Conservation (phyloP, 2,113 vertebrate genomes). For the Vidua chalybeata region DNA sequence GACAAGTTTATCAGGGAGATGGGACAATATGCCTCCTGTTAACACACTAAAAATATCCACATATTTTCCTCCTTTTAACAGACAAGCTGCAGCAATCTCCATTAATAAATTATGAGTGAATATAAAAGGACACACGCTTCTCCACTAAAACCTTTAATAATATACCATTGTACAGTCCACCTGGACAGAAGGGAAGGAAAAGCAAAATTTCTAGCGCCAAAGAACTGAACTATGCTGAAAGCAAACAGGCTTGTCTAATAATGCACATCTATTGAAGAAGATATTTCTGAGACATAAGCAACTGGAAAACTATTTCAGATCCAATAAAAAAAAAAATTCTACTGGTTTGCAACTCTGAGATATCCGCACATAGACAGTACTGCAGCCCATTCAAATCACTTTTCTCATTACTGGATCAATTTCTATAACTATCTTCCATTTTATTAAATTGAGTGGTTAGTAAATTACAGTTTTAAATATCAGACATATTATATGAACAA, state of each 20-base stretch:
- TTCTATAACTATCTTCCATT: background rate
- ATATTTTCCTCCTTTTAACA: background rate
- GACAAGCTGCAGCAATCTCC: background rate
- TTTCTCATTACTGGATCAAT: background rate
- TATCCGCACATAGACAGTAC: background rate
- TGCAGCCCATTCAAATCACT: background rate
- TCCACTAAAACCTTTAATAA: background rate
- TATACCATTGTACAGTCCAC: background rate
- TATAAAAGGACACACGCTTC: background rate
- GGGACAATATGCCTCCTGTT: background rate
- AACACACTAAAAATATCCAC: background rate
- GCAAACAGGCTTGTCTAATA: background rate
- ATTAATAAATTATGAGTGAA: background rate
- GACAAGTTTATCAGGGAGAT: background rate
- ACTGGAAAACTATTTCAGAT: background rate
- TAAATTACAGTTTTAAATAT: background rate
- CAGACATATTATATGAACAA: background rate
- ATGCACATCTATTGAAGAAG: background rate
- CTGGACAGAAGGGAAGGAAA: background rate
- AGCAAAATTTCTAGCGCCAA: background rate
- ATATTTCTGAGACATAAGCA: background rate
- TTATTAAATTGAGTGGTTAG: background rate
- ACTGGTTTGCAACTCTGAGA: background rate
- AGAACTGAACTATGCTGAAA: background rate
- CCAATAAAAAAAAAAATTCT: background rate